phyloP scores from a whole-genome alignment of 2,113 vertebrate species.

The Syngnathus scovelli region DNA sequence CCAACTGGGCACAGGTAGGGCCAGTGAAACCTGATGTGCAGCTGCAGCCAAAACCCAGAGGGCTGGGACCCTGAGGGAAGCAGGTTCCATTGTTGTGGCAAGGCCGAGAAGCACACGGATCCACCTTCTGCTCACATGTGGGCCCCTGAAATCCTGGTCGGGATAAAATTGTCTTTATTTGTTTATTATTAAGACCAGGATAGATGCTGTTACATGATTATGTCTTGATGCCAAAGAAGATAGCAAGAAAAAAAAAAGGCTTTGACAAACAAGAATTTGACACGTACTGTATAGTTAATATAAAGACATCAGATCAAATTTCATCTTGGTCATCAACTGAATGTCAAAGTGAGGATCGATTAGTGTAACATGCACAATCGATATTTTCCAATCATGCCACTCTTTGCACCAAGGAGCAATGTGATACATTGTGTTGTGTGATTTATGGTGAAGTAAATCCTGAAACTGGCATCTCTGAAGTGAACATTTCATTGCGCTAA shows the following conservation, averaged over 20 bases:
- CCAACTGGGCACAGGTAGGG: constrained; percentile 82
- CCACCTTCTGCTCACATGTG: constrained; percentile 84
- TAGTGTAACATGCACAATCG: neutral
- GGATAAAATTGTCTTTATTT: neutral
- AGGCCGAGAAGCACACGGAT: constrained; percentile 82
- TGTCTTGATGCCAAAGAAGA: too few species aligned
- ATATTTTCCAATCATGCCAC: neutral
- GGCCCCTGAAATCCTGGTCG: constrained; percentile 80
- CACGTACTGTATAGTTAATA: neutral
- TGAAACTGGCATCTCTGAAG: constrained; percentile 23
- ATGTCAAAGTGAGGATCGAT: neutral
- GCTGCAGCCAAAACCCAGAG: constrained; percentile 78
- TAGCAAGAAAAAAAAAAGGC: too few species aligned
- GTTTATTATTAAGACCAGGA: too few species aligned
- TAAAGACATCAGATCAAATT: neutral
- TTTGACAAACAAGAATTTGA: neutral
- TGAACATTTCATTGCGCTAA: constrained; percentile 45
- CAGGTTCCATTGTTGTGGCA: constrained; percentile 95
- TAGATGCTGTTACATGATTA: too few species aligned
- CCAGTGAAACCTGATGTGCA: constrained; percentile 91
- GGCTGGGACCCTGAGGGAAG: constrained; percentile 67
- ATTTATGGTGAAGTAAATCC: constrained; percentile 40
- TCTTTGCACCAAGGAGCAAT: neutral
- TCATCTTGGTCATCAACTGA: neutral
- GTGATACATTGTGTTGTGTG: constrained; percentile 4